Evolutionary conservation across 1,140 invertebrate genomes (phyloP).

Genomic region (Cephus cinctus): DNA sequence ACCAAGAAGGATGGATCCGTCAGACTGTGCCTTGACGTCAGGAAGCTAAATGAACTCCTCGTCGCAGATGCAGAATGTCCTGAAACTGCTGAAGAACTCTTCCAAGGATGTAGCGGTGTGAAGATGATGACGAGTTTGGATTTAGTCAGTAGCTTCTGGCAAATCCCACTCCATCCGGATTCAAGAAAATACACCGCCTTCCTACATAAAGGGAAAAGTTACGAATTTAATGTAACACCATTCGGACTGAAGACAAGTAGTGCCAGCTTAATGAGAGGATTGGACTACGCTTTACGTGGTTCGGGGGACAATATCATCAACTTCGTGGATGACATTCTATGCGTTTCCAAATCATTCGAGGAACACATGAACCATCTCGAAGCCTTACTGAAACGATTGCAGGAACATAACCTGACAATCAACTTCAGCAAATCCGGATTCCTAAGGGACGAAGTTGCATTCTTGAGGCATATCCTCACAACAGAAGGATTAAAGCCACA

Average conservation of each 20-base stretch:
- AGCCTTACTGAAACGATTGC: conserved; percentile 16
- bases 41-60: conserved; percentile 30
- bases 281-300: conserved; percentile 1
- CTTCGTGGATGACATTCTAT: conserved; percentile 29
- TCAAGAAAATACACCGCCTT: conserved; percentile 41
- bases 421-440: conserved; percentile 34
- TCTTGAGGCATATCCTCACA: conserved; percentile 42
- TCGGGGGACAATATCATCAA: conserved; percentile 14
- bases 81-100: conserved; percentile 33
- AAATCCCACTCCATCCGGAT: conserved; percentile 29
- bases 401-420: conserved; percentile 25
- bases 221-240: conserved; percentile 32
- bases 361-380: conserved; percentile 24
- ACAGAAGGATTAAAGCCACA: conserved; percentile 27
- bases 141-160: conserved; percentile 42
- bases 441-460: conserved; percentile 37
- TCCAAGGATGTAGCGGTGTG: conserved; percentile 20
- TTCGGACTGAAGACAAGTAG: conserved; percentile 41
- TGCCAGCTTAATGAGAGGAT: conserved; percentile 27
- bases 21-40: conserved; percentile 36
- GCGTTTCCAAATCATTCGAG: conserved; percentile 20
- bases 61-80: conserved; percentile 33
- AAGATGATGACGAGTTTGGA: conserved; percentile 32
- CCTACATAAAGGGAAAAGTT: conserved; percentile 32
- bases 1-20: conserved; percentile 30